Evolutionary conservation across 2,888 invertebrate species (phyloP).

Genomic region (Atherix ibis): DNA sequence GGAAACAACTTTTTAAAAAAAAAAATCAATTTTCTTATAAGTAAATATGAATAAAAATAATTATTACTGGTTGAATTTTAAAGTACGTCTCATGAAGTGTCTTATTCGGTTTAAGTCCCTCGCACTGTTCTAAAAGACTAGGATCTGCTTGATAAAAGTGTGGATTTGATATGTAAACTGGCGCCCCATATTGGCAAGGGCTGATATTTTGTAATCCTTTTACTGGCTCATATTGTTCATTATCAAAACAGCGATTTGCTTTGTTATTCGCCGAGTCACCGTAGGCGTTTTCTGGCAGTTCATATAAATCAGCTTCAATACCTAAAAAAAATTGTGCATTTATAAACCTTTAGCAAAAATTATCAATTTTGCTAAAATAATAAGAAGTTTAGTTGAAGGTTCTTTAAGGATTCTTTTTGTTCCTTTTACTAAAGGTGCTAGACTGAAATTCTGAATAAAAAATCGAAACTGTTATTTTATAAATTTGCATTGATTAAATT

Average conservation of each 20-base stretch:
- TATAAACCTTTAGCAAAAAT: no score
- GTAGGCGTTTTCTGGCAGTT: constrained; percentile 53
- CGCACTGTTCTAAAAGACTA: constrained; percentile 45
- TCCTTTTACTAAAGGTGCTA: no score
- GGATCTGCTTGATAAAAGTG: constrained; percentile 76
- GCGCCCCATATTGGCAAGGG: constrained; percentile 77
- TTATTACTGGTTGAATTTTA: constrained; percentile 68
- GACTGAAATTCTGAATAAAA: no score
- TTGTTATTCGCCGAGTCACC: constrained; percentile 47
- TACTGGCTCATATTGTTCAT: constrained; percentile 47
- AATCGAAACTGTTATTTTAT: no score
- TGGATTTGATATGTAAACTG: constrained; percentile 75
- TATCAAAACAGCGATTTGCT: constrained; percentile 57
- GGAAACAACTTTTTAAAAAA: not conserved
- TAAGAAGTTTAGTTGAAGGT: not conserved
- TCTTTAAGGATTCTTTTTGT: no score
- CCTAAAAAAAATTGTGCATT: no score
- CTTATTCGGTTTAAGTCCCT: constrained; percentile 53
- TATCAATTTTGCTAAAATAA: not conserved
- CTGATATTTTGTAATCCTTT: constrained; percentile 72
- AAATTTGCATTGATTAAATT: no score
- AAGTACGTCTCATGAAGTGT: constrained; percentile 61
- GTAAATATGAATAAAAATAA: constrained; percentile 5
- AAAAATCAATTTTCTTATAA: constrained; percentile 3
- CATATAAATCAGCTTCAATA: constrained; percentile 55